Evolutionary conservation across 1,140 invertebrate genomes (phyloP), one percentile per base, ranked within the genome.

Genomic region (Tetramorium simillimum): DNA sequence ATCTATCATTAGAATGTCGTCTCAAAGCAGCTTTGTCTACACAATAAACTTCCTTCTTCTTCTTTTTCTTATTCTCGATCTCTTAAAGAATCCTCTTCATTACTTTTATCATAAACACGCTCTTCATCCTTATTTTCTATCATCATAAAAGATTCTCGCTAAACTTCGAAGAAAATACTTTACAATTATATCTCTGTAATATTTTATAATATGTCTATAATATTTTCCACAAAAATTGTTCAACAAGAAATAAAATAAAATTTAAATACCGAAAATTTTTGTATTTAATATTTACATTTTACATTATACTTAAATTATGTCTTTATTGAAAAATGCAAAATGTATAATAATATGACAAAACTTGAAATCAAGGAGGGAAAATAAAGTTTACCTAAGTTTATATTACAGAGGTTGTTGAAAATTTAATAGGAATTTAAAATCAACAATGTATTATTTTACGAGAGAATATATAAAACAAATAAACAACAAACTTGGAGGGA

Each of bases 351-450:
- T 7, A 46, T 43, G 5, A 4, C n/a, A 33, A 63, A 49, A 14
- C 18, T 78, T 37, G 3, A n/a, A 51, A 65, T 62, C 24, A 65
- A 49, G 16, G 4, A 62, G 0, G 9, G 49, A 49, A 49, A 63
- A 21, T 14, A 0, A 43, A 18, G 24, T 65, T 21, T 58, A n/a
- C 1, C 16, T 16, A 18, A 33, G 46, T 40, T 78, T 63, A 63
- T 46, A 1, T 43, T 18, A 62, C n/a, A 7, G 1, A 28, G 18
- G 9, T 46, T 4, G 18, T 33, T 65, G 43, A 65, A 78, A 78
- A 21, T 14, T 77, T 77, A 9, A 77, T 77, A 46, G 43, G 10
- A 40, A 65, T 33, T 49, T 46, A n/a, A 63, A 10, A 62, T 76
- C 10, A n/a, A 18, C 16, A 3, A 24, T 33, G 43, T 5, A 6